These are phyloP conservation scores for Phorcus lineatus DNA, from an alignment of 2,888 invertebrate genomes.

Conservation along the genomic window DNA sequence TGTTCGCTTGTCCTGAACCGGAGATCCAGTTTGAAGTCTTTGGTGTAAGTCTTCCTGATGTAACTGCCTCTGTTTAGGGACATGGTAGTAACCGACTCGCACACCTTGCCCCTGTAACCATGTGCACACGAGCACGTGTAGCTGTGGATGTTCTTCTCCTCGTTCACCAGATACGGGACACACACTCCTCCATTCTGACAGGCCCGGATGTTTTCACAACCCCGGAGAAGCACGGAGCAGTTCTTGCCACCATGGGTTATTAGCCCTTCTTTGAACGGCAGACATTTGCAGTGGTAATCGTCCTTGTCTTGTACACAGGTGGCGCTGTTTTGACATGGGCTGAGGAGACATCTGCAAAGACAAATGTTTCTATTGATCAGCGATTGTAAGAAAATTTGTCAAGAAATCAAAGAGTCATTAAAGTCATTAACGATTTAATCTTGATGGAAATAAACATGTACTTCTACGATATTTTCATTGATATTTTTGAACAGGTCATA, in stretches of 20 bases:
- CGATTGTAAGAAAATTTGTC: no score
- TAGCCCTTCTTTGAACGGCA: neutral
- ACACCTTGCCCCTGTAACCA: neutral
- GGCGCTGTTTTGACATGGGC: slow-evolving; percentile 80
- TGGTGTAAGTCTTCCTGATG: neutral
- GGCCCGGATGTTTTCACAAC: neutral
- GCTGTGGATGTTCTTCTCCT: neutral
- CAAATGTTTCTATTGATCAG: no score
- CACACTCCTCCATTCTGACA: neutral
- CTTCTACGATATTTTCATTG: no score
- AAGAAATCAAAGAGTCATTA: no score
- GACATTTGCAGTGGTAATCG: neutral
- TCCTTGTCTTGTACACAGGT: slow-evolving; percentile 46
- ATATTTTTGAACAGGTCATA: no score
- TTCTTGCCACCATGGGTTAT: neutral
- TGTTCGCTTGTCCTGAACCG: neutral
- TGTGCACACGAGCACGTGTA: neutral
- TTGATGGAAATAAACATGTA: no score
- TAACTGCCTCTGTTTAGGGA: neutral
- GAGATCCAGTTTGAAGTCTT: neutral
- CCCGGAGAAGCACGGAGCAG: neutral
- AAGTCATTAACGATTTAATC: no score
- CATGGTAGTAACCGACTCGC: neutral
- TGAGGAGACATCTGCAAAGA: slow-evolving; percentile 80
- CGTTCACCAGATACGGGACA: neutral